Percentiles rank a stretch among this genome's conserved stretches.
These are phyloP conservation scores for Melinaea menophilus DNA, from an alignment of 2,888 invertebrate species.

Conservation along the genomic window DNA sequence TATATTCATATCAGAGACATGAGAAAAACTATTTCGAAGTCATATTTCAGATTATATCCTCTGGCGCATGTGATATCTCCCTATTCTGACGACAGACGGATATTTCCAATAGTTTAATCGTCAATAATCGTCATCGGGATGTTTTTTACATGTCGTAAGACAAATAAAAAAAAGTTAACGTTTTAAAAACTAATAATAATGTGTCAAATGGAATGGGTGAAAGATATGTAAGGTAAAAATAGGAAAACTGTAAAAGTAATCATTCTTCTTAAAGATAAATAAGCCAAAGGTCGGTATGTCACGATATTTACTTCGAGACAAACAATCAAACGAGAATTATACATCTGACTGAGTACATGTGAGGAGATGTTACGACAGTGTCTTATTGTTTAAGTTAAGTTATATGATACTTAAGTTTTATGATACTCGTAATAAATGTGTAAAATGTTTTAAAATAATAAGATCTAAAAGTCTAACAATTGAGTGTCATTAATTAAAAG, in stretches of 20 bases:
- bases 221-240: too few relatives aligned
- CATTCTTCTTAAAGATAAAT: neutral
- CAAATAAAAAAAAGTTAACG: too few relatives aligned
- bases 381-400: constrained; percentile 50
- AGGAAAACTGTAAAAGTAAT: neutral
- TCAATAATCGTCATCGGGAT: too few relatives aligned
- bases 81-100: neutral
- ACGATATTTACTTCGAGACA: constrained; percentile 5
- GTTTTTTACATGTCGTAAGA: too few relatives aligned
- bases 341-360: constrained; percentile 8
- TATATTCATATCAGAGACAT: neutral
- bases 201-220: too few relatives aligned
- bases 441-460: neutral
- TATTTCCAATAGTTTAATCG: too few relatives aligned
- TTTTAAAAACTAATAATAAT: too few relatives aligned
- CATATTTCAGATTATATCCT: neutral
- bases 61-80: neutral
- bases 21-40: neutral
- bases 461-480: too few relatives aligned
- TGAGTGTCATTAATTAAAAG: too few relatives aligned
- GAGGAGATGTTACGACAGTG: constrained; percentile 45
- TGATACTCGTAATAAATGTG: too few relatives aligned
- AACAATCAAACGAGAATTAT: neutral
- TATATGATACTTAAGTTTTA: too few relatives aligned
- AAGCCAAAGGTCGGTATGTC: neutral